Percentiles rank a stretch among this genome's conserved stretches.
phyloP scores from a whole-genome alignment of 2,888 invertebrate genomes.

The Cheilosia scutellata region DNA sequence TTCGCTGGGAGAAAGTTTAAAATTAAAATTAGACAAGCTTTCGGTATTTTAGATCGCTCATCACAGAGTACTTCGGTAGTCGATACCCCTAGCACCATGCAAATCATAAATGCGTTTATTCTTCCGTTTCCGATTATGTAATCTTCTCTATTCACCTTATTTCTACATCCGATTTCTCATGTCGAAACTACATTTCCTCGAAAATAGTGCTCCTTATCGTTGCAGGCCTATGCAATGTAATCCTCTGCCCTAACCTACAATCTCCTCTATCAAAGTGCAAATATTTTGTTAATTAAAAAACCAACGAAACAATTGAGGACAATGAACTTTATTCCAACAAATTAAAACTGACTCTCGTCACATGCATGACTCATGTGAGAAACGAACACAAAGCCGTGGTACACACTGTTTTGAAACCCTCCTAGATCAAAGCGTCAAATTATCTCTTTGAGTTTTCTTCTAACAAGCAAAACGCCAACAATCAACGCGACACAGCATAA shows the following conservation, averaged over 20 bases:
- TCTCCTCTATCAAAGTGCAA: background rate
- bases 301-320: constrained; percentile 6
- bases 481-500: constrained; percentile 36
- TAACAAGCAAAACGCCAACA: constrained; percentile 15
- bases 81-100: no score
- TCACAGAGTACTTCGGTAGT: no score
- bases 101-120: no score
- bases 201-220: no score
- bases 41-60: no score
- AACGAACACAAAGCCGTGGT: constrained; percentile 24
- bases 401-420: constrained; percentile 54
- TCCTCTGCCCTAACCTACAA: background rate
- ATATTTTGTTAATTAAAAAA: constrained; percentile 7
- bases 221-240: background rate
- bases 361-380: constrained; percentile 56
- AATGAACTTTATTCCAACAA: constrained; percentile 46
- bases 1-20: no score
- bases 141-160: no score
- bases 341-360: constrained; percentile 42
- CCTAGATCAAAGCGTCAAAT: constrained; percentile 43
- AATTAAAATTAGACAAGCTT: no score
- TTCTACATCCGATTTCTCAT: no score
- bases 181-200: no score
- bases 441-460: constrained; percentile 20
- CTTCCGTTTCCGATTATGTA: no score